phyloP scores from a whole-genome alignment of 1,140 invertebrate genomes.

The Lepeophtheirus salmonis region DNA sequence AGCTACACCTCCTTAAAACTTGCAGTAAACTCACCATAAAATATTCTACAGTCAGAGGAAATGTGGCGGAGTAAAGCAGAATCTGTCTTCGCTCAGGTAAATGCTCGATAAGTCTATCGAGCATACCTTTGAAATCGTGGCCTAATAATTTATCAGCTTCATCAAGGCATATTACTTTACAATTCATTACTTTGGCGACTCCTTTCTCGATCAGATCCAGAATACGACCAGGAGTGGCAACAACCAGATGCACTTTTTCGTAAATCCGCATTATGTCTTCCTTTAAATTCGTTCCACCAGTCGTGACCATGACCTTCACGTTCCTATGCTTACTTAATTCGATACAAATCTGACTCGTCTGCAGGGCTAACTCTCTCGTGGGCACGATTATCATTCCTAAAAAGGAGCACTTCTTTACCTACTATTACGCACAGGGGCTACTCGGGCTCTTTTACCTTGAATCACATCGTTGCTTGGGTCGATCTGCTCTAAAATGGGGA shows the following conservation, averaged over 20 bases:
- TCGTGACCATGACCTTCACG: conserved; percentile 96
- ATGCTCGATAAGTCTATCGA: conserved; percentile 84
- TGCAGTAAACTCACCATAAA: conserved; percentile 58
- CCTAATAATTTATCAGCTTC: conserved; percentile 98
- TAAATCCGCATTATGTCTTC: conserved; percentile 99
- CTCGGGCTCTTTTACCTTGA: conserved; percentile 37
- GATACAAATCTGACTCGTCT: conserved; percentile 98
- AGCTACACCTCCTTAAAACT: too few species aligned
- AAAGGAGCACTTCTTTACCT: neutral
- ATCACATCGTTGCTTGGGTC: conserved; percentile 72
- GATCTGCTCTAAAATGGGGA: conserved; percentile 88
- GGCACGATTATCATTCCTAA: conserved; percentile 90
- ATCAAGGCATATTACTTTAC: conserved; percentile 90
- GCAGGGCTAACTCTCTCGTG: conserved; percentile 92
- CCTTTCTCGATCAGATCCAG: conserved; percentile 99
- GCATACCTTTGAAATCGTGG: conserved; percentile 96
- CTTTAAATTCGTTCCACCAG: conserved; percentile 39
- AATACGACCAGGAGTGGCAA: conserved; percentile 96
- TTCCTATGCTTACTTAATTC: conserved; percentile 90
- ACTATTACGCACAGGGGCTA: neutral
- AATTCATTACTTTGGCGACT: conserved; percentile 85
- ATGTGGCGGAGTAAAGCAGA: conserved; percentile 94
- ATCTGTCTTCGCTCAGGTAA: conserved; percentile 91
- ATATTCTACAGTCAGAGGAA: conserved; percentile 94
- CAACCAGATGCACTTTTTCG: conserved; percentile 97